Evolutionary conservation across 2,888 invertebrate genomes (phyloP), one percentile per base, ranked within the genome.

Genomic region (Mesochorus sp.): DNA sequence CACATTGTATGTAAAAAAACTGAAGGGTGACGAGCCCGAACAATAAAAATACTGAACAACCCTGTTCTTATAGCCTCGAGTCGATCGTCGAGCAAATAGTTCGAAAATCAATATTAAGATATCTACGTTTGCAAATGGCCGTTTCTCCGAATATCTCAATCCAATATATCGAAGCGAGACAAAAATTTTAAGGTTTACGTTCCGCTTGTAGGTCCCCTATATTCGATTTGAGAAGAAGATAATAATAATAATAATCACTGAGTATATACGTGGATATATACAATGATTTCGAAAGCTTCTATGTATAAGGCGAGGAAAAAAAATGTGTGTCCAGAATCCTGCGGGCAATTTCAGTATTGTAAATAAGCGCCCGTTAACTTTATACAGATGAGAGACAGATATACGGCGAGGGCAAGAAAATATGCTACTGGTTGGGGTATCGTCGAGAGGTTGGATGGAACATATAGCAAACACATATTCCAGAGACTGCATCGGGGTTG

Each of bases 71-170:
- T n/a, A n/a, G n/a, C n/a, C n/a, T n/a, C n/a, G n/a, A n/a, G n/a
- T n/a, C n/a, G n/a, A n/a, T n/a, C n/a, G n/a, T n/a, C n/a, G n/a
- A n/a, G n/a, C n/a, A n/a, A n/a, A n/a, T n/a, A n/a, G n/a, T n/a
- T n/a, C n/a, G n/a, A n/a, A n/a, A n/a, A n/a, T n/a, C n/a, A n/a
- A n/a, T n/a, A n/a, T n/a, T n/a, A n/a, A n/a, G n/a, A n/a, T n/a
- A n/a, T n/a, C n/a, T n/a, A n/a, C n/a, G n/a, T 28, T 55, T 2
- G 14, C 47, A 19, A 59, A 37, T 26, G 31, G 21, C 26, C 10
- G 72, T n/a, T n/a, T n/a, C 47, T 61, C 76, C 66, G 61, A 37
- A 72, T 76, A 67, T 10, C 66, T 72, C 76, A 76, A 71, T 76
- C n/a, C n/a, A 3, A n/a, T n/a, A n/a, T 28, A 5, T 21, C 10